Base-by-base conservation (phyloP, 1,140 invertebrate genomes). In the Semibalanus balanoides region DNA sequence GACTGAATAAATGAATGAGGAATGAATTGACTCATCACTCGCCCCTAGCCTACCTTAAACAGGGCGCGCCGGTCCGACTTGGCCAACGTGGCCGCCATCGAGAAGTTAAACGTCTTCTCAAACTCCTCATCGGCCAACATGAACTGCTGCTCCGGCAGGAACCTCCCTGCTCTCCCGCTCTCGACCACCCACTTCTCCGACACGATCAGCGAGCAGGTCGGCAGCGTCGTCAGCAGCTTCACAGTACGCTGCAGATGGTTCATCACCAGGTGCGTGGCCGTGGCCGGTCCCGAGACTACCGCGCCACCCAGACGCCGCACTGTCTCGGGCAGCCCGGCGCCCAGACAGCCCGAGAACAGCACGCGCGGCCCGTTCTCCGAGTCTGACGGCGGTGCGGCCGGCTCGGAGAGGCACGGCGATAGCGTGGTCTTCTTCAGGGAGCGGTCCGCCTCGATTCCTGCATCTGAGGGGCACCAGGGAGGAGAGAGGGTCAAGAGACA, bases 211-310 rank as follows among this genome's bases (percentile, higher is more conserved):
- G 91, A 89, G 76, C 91, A 90, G 51, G 85, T 84, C 73, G 90
- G 90, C 35, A 97, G 86, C 80, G 92, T 91, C 81, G 89, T 90
- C 27, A 98, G 87, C 30, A 98, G 87, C 83, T 97, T 98, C 77
- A 90, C 87, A 0, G 95, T 96, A 75, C 94, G 86, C 64, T 87
- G 87, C 30, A 94, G 85, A 74, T 87, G 85, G 64, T 84, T 83
- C 87, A 96, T 91, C 0, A 98, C 89, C 27, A 98, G 85, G 84
- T 98, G 95, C 0, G 93, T 97, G 22, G 93, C 93, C 78, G 94
- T 90, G 69, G 88, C 87, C 9, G 83, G 81, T 73, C 82, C 83
- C 29, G 82, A 81, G 27, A 92, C 90, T 31, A 96, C 84, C 22
- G 87, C 86, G 9, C 93, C 94, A 51, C 94, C 94, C 29, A 97